Base-by-base conservation (phyloP, 1,140 invertebrate genomes). In the Brachionus sp. region DNA sequence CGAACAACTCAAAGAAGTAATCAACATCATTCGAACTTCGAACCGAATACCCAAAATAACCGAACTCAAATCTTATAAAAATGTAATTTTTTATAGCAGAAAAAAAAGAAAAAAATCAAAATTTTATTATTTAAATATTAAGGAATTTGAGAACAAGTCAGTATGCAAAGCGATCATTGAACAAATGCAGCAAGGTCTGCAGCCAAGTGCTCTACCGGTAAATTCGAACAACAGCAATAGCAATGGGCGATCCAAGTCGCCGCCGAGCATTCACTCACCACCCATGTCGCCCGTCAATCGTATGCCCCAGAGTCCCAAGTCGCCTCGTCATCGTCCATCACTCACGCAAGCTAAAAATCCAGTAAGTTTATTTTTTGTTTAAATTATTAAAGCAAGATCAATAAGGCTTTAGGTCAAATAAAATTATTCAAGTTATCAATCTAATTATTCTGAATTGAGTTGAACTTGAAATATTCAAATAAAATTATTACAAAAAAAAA, bases 231-330 rank as follows among this genome's bases (percentile, higher is more conserved):
- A 10, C n/a, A 64, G 29, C 70, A 77, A 73, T n/a, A 37, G 39
- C 23, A 62, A 39, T 19, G 23, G 16, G 5, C 44, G 77, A 12
- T 42, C 77, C 0, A 80, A 66, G 57, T 80, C 77, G 2, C 77
- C 77, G 12, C 46, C 62, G 46, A 23, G 50, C 39, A 62, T 80
- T 12, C 77, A 80, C n/a, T 80, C 77, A 10, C 77, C 77, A 13
- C 77, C 77, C 29, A 80, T 80, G 77, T 80, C 77, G 1, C 77
- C 77, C 0, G 39, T 80, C 16, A 66, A 37, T 37, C 77, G 77
- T 25, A 80, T 80, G 77, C 77, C 77, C 19, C 50, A 80, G 50
- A 57, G 46, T 9, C 77, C 77, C n/a, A 80, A 66, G 57, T 80
- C 77, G 1, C 77, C 77, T 0, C 19, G 77, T 4, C 77, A 62